phyloP scores from a whole-genome alignment of 1,140 invertebrate genomes.

The Drosophila chauvacae region DNA sequence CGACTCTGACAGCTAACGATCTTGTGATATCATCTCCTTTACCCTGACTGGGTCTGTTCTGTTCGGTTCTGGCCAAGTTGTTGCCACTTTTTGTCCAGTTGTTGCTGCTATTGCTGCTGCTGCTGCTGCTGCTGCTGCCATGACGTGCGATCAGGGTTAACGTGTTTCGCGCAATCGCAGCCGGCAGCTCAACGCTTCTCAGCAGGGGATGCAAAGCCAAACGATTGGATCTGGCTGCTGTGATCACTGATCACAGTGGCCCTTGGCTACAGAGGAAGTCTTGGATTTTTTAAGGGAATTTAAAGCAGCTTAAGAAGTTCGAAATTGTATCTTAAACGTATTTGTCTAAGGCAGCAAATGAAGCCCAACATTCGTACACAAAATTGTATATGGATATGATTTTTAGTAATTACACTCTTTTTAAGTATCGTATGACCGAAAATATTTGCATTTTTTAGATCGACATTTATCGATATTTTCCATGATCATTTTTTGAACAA shows the following conservation, averaged over 20 bases:
- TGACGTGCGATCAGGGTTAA: slow-evolving; percentile 61
- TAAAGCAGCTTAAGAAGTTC: neutral
- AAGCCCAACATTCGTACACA: no score
- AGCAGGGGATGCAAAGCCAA: slow-evolving; percentile 42
- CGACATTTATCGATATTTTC: no score
- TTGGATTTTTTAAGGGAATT: neutral
- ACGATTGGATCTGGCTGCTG: slow-evolving; percentile 8
- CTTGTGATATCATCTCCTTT: slow-evolving; percentile 33
- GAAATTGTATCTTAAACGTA: neutral
- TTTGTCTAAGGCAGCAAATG: neutral
- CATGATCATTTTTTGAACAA: no score
- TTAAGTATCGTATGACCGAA: no score
- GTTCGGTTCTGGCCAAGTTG: slow-evolving; percentile 12
- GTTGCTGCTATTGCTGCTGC: neutral
- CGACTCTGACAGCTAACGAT: slow-evolving; percentile 6
- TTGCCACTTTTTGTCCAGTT: slow-evolving; percentile 1
- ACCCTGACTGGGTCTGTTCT: neutral
- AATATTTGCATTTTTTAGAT: no score
- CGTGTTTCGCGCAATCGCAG: slow-evolving; percentile 53
- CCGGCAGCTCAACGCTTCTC: slow-evolving; percentile 13
- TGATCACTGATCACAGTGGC: neutral
- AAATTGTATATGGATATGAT: no score
- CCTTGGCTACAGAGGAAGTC: neutral
- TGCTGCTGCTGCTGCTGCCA: neutral
- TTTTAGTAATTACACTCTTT: no score